Conservation (phyloP, 2,113 vertebrate species). For the Accipiter cooperii region DNA sequence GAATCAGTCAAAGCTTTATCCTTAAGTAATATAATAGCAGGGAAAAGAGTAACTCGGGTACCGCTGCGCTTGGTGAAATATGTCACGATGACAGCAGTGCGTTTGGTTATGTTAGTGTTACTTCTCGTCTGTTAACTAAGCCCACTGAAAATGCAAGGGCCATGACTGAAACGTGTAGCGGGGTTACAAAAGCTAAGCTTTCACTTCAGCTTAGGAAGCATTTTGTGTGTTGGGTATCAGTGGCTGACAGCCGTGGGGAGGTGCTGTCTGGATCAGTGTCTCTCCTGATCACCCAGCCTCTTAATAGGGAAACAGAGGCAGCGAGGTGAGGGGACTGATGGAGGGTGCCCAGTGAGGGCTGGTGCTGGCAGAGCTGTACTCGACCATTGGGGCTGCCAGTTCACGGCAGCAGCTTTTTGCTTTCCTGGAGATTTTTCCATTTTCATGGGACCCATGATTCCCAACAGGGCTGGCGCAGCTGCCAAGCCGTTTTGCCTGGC, state of each 20-base stretch:
- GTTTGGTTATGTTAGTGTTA: not conserved
- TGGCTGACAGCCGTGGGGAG: too few species aligned
- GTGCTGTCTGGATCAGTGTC: not conserved
- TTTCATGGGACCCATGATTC: rapidly evolving
- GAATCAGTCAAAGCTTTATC: not conserved
- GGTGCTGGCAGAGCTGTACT: not conserved
- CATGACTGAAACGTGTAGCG: rapidly evolving
- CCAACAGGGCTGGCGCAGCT: not conserved
- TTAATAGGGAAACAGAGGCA: rapidly evolving
- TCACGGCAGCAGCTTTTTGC: not conserved
- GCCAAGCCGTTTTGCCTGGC: not conserved
- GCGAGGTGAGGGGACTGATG: not conserved
- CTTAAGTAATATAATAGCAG: not conserved
- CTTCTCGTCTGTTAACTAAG: not conserved
- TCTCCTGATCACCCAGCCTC: rapidly evolving
- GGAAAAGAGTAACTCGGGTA: not conserved
- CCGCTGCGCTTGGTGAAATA: not conserved
- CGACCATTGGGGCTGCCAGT: not conserved
- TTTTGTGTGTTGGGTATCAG: not conserved
- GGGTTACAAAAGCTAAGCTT: not conserved
- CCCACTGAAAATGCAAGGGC: not conserved
- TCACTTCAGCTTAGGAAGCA: rapidly evolving
- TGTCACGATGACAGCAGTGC: rapidly evolving
- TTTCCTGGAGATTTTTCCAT: not conserved
- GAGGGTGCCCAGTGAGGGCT: not conserved